These are phyloP conservation scores for Pseudopleuronectes americanus DNA, from an alignment of 2,797 vertebrate genomes.

Conservation along the genomic window DNA sequence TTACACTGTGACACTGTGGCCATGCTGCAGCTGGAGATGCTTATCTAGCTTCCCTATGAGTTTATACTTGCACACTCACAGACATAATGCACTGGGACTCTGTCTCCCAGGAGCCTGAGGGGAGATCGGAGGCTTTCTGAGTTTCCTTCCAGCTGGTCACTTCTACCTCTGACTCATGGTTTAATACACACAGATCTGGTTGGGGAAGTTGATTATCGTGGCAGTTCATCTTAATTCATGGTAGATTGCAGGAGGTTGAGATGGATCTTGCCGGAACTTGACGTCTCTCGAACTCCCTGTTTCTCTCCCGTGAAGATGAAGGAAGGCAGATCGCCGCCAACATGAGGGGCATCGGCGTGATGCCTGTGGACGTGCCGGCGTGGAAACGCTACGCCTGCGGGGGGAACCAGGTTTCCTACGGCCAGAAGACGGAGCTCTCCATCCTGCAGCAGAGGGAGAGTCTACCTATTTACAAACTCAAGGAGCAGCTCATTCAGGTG, in stretches of 20 bases:
- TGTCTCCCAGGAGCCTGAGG: conserved; percentile 38
- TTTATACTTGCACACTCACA: conserved; percentile 35
- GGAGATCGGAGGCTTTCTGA: conserved; percentile 21
- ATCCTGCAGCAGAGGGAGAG: conserved; percentile 94
- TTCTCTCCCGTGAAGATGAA: conserved; percentile 80
- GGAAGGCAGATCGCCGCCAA: conserved; percentile 96
- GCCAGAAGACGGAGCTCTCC: conserved; percentile 92
- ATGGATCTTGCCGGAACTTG: not conserved
- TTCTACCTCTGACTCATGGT: conserved; percentile 61
- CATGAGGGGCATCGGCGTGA: conserved; percentile 94
- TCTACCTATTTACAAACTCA: conserved; percentile 93
- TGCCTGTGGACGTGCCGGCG: conserved; percentile 92
- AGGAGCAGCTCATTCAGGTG: conserved; percentile 93
- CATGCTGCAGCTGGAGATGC: conserved; percentile 64
- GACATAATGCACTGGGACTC: conserved; percentile 49
- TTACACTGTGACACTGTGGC: conserved; percentile 33
- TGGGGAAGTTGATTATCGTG: conserved; percentile 37
- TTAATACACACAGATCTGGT: conserved; percentile 34
- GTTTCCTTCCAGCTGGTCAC: conserved; percentile 50
- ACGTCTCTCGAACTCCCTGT: not conserved
- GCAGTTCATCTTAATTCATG: conserved; percentile 43
- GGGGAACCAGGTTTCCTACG: conserved; percentile 94
- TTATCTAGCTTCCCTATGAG: conserved; percentile 60
- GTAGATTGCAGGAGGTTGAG: conserved; percentile 5
- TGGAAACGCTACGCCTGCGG: conserved; percentile 96